Evolutionary conservation across 1,140 invertebrate species (phyloP), one percentile per base, ranked within the genome.

Genomic region (Marisa cornuarietis): DNA sequence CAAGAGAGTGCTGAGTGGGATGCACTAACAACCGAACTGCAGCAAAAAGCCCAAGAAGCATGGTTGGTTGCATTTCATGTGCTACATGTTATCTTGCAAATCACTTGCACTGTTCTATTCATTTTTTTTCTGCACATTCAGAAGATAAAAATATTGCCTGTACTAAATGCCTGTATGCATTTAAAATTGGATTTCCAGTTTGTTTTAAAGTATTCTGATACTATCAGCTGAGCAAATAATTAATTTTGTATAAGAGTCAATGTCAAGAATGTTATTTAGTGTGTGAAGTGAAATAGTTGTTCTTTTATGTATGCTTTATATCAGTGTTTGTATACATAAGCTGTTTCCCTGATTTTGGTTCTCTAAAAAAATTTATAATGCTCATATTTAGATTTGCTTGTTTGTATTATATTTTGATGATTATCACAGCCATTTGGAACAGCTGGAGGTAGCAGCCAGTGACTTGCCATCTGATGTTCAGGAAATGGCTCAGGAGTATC

Each of bases 1-100:
- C 63, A 54, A 52, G 76, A 77, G n/a, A 65, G 68, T 14, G 22
- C 42, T 11, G 49, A 52, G 42, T 77, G 76, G 76, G 65, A 77
- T 24, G 63, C 22, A 7, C 65, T 77, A 13, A 42, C 66, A 18
- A 51, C 26, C 4, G 14, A 42, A 51, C 76, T 77, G 76, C 42
- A 77, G 24, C 18, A 62, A 54, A 63, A 77, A 63, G 76, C 63
- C 11, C 14, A 69, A 18, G 13, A 77, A 10, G 76, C 76, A 51
- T 51, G 31, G 54, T 51, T 68, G 63, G 65, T n/a, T 54, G 63
- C 68, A 9, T 9, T 13, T 31, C 54, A 24, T 74, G 51, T 18
- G 22, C 11, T 74, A 7, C 54, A 16, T 22, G 24, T 54, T 20
- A 13, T 74, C 24, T 74, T 71, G 10, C 18, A 20, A 42, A 42